These are phyloP conservation scores for Pantelozetes paolii DNA, from an alignment of 2,888 invertebrate species.

Conservation along the genomic window DNA sequence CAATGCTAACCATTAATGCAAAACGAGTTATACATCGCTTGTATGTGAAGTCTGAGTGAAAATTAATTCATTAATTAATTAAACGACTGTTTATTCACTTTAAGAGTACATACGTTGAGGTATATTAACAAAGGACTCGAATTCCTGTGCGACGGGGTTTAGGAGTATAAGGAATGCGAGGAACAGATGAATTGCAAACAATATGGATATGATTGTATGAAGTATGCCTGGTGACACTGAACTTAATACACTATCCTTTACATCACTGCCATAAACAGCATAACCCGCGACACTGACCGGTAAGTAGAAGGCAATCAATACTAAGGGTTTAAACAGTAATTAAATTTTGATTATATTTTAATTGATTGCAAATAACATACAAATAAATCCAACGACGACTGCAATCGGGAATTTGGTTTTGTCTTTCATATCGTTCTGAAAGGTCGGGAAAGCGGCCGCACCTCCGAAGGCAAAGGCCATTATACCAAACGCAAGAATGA, in stretches of 20 bases:
- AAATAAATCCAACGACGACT: conserved; percentile 65
- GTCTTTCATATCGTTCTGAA: conserved; percentile 84
- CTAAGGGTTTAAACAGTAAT: conserved; percentile 45
- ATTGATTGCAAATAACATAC: conserved; percentile 52
- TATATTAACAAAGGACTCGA: conserved; percentile 70
- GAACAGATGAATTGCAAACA: conserved; percentile 64
- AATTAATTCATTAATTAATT: neutral
- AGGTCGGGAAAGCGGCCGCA: conserved; percentile 71
- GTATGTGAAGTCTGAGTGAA: conserved; percentile 65
- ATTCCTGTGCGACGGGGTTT: conserved; percentile 69
- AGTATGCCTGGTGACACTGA: conserved; percentile 59
- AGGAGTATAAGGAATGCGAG: conserved; percentile 66
- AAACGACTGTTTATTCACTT: too few relatives aligned
- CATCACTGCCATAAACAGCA: conserved; percentile 62
- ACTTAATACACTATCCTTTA: conserved; percentile 73
- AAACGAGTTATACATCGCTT: conserved; percentile 69
- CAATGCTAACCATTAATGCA: conserved; percentile 63
- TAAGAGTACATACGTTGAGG: conserved; percentile 61
- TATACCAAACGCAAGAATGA: conserved; percentile 66
- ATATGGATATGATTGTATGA: conserved; percentile 60
- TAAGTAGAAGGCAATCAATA: conserved; percentile 62
- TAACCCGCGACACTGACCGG: conserved; percentile 65
- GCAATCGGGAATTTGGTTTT: conserved; percentile 68
- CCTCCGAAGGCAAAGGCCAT: conserved; percentile 69
- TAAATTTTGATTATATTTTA: neutral